Conservation (phyloP, 2,113 vertebrate genomes). For the Mystacornis crossleyi region DNA sequence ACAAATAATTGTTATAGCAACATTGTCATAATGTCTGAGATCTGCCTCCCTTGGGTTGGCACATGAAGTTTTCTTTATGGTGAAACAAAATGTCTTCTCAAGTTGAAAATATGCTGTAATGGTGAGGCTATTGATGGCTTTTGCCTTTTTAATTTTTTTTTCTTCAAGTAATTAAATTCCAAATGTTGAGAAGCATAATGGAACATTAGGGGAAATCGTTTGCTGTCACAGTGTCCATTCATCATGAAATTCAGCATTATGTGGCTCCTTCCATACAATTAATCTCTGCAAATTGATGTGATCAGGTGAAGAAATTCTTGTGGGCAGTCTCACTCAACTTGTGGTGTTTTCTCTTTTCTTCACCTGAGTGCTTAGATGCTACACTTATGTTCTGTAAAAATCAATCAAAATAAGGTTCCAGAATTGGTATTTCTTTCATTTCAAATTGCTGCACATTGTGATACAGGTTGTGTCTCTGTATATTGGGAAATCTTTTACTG, state of each 20-base stretch:
- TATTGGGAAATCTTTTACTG: not conserved
- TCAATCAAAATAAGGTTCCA: not conserved
- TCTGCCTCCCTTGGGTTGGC: constrained; percentile 63
- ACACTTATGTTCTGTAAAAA: not conserved
- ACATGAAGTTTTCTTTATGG: constrained; percentile 67
- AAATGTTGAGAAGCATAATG: constrained; percentile 50
- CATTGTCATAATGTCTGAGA: constrained; percentile 65
- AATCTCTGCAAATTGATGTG: constrained; percentile 9
- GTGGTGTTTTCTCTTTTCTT: not conserved
- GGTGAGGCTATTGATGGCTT: not conserved
- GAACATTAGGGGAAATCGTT: not conserved
- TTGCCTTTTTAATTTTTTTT: not conserved
- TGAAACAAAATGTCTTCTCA: constrained; percentile 66
- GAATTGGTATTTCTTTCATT: not conserved
- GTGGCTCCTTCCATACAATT: constrained; percentile 1
- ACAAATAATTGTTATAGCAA: constrained; percentile 76
- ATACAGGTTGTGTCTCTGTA: not conserved
- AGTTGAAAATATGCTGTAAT: constrained; percentile 43
- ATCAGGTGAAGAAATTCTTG: constrained; percentile 4
- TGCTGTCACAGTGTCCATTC: constrained; percentile 26
- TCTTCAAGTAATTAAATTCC: constrained; percentile 54
- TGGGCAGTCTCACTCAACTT: not conserved
- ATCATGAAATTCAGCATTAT: not conserved
- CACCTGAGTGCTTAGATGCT: not conserved
- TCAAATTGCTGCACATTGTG: not conserved